Evolutionary conservation across 2,113 vertebrate genomes (phyloP).

Genomic region (Rhadina sibilatrix): DNA sequence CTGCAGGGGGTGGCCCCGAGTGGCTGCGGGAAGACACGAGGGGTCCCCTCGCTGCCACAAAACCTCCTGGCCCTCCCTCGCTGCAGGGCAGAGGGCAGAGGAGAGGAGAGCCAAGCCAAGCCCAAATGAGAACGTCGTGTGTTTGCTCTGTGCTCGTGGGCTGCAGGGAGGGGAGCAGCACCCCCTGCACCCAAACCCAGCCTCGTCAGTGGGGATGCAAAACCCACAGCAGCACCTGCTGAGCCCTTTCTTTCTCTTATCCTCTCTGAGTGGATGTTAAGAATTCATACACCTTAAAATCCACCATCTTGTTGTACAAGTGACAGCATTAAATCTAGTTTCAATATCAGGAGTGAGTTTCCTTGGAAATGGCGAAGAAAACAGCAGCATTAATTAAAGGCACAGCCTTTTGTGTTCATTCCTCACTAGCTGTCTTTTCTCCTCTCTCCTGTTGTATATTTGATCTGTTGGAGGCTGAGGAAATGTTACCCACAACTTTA

Average conservation of each 20-base stretch:
- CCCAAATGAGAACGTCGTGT: not conserved
- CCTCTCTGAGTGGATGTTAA: not conserved
- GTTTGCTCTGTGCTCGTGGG: not conserved
- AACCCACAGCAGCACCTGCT: not conserved
- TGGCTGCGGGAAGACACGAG: fast-evolving
- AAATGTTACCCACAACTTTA: not conserved
- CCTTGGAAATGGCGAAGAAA: not conserved
- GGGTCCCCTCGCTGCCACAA: not conserved
- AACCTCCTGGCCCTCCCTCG: fast-evolving
- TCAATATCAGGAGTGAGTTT: not conserved
- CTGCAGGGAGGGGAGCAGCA: not conserved
- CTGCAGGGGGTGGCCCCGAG: not conserved
- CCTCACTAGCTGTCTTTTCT: not conserved
- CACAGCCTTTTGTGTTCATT: not conserved
- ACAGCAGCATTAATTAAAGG: not conserved
- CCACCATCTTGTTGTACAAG: not conserved
- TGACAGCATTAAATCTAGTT: not conserved
- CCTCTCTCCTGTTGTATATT: not conserved
- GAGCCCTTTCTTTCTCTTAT: not conserved
- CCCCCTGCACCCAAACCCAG: not conserved
- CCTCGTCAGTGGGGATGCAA: not conserved
- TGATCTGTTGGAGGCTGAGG: not conserved
- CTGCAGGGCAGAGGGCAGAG: not conserved
- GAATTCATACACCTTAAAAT: not conserved
- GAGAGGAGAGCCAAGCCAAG: not conserved